A percentile compares a stretch with the other conserved stretches of the same genome.
phyloP scores from a whole-genome alignment of 2,113 vertebrate species.

The Noturus placidus region DNA sequence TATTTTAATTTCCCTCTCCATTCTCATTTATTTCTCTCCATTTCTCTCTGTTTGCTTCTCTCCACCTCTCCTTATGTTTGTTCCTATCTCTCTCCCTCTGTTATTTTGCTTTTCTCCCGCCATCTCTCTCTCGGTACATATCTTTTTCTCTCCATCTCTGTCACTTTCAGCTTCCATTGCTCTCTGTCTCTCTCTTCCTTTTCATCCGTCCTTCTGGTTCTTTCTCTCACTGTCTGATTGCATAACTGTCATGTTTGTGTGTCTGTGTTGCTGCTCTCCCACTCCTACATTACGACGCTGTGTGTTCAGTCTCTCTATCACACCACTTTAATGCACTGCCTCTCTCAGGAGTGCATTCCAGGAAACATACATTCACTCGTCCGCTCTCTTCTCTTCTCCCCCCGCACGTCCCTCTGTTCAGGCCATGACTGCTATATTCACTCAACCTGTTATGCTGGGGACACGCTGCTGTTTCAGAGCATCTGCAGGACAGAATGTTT shows the following conservation, averaged over 20 bases:
- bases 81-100: background rate
- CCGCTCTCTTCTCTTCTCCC: background rate
- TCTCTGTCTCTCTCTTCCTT: background rate
- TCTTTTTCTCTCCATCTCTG: background rate
- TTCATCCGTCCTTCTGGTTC: background rate
- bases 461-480: background rate
- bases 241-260: background rate
- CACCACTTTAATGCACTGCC: conserved; percentile 13
- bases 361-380: conserved; percentile 3
- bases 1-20: background rate
- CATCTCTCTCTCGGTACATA: background rate
- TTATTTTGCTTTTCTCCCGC: background rate
- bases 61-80: background rate
- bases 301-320: conserved; percentile 6
- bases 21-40: background rate
- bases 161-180: background rate
- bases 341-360: conserved; percentile 21
- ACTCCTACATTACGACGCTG: conserved; percentile 26
- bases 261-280: background rate
- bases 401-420: background rate
- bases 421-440: conserved; percentile 28
- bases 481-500: background rate
- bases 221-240: conserved; percentile 9
- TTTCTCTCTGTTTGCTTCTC: conserved; percentile 5
- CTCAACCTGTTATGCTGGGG: background rate